These are phyloP conservation scores for Megalops atlanticus DNA, from an alignment of 2,113 vertebrate genomes.

Conservation along the genomic window DNA sequence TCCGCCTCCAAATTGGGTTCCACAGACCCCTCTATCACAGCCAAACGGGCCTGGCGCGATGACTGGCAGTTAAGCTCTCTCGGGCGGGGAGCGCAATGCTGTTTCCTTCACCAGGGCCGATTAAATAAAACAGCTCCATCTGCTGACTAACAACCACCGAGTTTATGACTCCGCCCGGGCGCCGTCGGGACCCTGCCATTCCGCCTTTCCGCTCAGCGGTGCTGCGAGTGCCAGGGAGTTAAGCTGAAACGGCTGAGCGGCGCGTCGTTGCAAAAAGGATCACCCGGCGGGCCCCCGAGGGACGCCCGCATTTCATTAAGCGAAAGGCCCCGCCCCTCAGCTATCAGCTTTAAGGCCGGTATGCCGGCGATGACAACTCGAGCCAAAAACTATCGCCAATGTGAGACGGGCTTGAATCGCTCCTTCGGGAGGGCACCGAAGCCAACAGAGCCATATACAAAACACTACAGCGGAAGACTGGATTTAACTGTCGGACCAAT, in stretches of 20 bases:
- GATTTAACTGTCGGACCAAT: background rate
- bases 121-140: slow-evolving; percentile 28
- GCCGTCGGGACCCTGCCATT: background rate
- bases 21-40: background rate
- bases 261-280: no score
- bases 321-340: background rate
- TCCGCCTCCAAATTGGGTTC: background rate
- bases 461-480: background rate
- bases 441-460: background rate
- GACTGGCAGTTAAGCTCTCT: background rate
- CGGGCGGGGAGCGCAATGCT: background rate
- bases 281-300: no score
- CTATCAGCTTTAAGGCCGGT: background rate
- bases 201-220: background rate
- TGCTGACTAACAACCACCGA: slow-evolving; percentile 16
- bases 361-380: background rate
- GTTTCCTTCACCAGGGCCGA: background rate
- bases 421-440: background rate
- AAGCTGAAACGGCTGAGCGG: no score
- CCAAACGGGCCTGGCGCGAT: background rate
- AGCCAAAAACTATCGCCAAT: background rate
- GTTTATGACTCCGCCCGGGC: slow-evolving; percentile 1
- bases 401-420: background rate
- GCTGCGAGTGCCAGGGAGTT: background rate
- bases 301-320: no score